Evolutionary conservation across 2,113 vertebrate genomes (phyloP), one percentile per base, ranked within the genome.

Genomic region (Puffinus mauretanicus): DNA sequence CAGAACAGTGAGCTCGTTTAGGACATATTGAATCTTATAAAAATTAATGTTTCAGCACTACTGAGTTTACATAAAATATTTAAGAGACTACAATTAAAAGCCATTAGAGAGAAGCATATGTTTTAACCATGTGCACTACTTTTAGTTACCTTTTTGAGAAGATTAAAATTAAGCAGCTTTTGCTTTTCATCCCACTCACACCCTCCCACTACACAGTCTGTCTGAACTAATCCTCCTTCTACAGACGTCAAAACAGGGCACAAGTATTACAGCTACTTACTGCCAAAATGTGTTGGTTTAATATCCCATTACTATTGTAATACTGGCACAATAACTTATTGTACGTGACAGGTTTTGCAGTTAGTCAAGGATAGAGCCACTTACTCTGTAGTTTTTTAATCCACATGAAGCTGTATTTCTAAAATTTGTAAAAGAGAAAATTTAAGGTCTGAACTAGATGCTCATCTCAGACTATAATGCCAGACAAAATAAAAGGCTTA

Each of bases 161-260:
- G 92, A 96, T 97, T 97, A 97, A 93, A 94, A 96, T 85, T 94
- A 93, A 96, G 88, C 70, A 64, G 95, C 95, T 94, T 95, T 96
- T 80, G 64, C 91, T 90, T 90, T 76, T 91, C 93, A 96, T 95
- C 96, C 96, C 70, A 71, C 95, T 86, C 95, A 79, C 60, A 95
- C 40, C 49, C 81, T 94, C 90, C 90, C 79, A 97, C 92, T 86
- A 90, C 82, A 92, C 97, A 93, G 86, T 92, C 92, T 95, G 89
- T 94, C 93, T 96, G 88, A 77, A 90, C 79, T 94, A 97, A 97
- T 95, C 87, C 82, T 95, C 78, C 90, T 96, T 82, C 91, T 72
- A 82, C 89, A 97, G 94, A 96, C 34, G 82, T 96, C 93, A 97
- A 54, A 88, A 87, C 84, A 94, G 95, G 89, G 83, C 95, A 93